These are phyloP conservation scores for Chrysina gloriosa DNA, from an alignment of 2,888 invertebrate genomes.

Conservation along the genomic window DNA sequence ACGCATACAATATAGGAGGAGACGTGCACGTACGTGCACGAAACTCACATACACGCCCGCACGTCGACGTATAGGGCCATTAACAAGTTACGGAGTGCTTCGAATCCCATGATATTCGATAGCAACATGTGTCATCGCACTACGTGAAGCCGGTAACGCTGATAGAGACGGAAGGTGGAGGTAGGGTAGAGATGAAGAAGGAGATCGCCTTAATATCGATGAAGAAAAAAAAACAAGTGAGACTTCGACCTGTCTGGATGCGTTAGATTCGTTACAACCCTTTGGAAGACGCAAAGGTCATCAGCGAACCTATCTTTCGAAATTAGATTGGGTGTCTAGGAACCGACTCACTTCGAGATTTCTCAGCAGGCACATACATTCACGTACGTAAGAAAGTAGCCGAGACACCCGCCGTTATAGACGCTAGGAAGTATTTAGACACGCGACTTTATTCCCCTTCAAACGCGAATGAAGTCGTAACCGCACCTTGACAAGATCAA, in stretches of 20 bases:
- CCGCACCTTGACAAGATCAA: background rate
- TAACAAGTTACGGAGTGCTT: slow-evolving; percentile 45
- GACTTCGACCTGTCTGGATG: slow-evolving; percentile 50
- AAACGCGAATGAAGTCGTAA: slow-evolving; percentile 5
- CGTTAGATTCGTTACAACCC: slow-evolving; percentile 39
- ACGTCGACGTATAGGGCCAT: slow-evolving; percentile 41
- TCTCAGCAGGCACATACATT: background rate
- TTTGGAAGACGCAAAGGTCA: slow-evolving; percentile 35
- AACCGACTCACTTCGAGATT: background rate
- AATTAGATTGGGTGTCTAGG: slow-evolving; percentile 27
- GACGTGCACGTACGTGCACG: slow-evolving; percentile 22
- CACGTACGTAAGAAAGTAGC: background rate
- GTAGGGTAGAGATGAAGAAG: slow-evolving; percentile 26
- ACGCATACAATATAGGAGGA: slow-evolving; percentile 25
- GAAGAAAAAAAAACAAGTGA: slow-evolving; percentile 48
- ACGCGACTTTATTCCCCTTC: too few relatives aligned
- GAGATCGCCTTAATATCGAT: slow-evolving; percentile 14
- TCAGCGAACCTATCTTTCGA: slow-evolving; percentile 29
- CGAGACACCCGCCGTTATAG: background rate
- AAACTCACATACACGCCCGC: background rate
- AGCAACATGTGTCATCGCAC: slow-evolving; percentile 54
- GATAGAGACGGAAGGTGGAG: slow-evolving; percentile 23
- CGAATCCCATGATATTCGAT: slow-evolving; percentile 54
- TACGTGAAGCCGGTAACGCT: slow-evolving; percentile 39
- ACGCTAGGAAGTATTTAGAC: background rate